A percentile compares a stretch with the other conserved stretches of the same genome.
Conservation (phyloP, 2,797 vertebrate species). For the Arrhamphus sclerolepis region DNA sequence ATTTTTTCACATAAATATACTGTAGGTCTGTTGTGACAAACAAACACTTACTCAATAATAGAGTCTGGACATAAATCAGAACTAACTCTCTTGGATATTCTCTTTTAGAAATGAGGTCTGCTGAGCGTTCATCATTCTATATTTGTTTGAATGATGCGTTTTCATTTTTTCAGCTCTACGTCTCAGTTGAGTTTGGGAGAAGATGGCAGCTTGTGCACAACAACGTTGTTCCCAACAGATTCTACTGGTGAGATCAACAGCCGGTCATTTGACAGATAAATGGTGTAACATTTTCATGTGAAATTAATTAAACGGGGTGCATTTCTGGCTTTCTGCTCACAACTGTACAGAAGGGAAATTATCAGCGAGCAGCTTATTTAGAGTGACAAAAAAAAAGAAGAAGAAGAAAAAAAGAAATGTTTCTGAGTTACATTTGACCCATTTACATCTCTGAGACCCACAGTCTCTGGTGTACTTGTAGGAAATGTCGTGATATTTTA, state of each 20-base stretch:
- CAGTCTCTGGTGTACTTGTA: background rate
- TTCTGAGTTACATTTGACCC: conserved; percentile 10
- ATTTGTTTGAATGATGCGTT: conserved; percentile 45
- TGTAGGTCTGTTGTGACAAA: no score
- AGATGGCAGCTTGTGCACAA: conserved; percentile 93
- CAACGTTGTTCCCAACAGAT: conserved; percentile 90
- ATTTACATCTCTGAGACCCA: background rate
- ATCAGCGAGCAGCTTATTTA: conserved; percentile 21
- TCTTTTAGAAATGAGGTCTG: conserved; percentile 10
- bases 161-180: conserved; percentile 85
- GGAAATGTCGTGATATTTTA: conserved; percentile 3
- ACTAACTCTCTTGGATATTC: conserved; percentile 30
- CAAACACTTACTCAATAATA: conserved; percentile 43
- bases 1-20: no score
- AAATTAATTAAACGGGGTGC: conserved; percentile 21
- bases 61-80: conserved; percentile 29
- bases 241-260: conserved; percentile 89
- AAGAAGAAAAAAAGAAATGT: no score
- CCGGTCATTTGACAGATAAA: conserved; percentile 24
- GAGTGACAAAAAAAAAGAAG: background rate
- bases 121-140: conserved; percentile 6
- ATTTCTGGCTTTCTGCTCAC: conserved; percentile 26
- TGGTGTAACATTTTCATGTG: conserved; percentile 22
- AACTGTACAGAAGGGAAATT: conserved; percentile 12
- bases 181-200: conserved; percentile 93